phyloP scores from a whole-genome alignment of 2,113 vertebrate species.

The Collichthys lucidus region DNA sequence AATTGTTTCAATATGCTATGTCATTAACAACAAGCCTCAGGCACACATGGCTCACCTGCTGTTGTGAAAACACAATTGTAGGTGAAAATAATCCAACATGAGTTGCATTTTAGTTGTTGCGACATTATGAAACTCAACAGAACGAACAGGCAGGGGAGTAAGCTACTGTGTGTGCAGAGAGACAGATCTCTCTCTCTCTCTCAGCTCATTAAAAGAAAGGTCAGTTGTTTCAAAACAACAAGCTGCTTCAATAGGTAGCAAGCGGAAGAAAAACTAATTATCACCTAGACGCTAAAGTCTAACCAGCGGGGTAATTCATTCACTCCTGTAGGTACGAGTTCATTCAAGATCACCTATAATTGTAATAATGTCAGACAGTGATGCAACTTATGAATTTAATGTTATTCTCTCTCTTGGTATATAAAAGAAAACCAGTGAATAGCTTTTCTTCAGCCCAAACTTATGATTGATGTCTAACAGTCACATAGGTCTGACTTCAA shows the following conservation, averaged over 20 bases:
- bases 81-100: too few species aligned
- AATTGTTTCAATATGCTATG: too few species aligned
- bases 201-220: constrained; percentile 31
- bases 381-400: neutral
- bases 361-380: neutral
- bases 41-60: too few species aligned
- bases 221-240: constrained; percentile 51
- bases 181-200: too few species aligned
- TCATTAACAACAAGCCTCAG: too few species aligned
- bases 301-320: constrained; percentile 25
- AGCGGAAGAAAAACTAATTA: constrained; percentile 48
- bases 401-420: neutral
- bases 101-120: too few species aligned
- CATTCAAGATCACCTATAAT: constrained; percentile 23
- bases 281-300: constrained; percentile 43
- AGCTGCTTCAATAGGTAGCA: constrained; percentile 42
- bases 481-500: neutral
- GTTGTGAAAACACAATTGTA: too few species aligned
- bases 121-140: too few species aligned
- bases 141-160: too few species aligned
- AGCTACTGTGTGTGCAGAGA: too few species aligned
- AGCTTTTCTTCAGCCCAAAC: neutral
- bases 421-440: neutral
- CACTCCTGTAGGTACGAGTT: constrained; percentile 10
- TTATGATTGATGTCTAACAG: neutral